Conservation (phyloP, 2,797 vertebrate genomes). For the Coreius guichenoti region DNA sequence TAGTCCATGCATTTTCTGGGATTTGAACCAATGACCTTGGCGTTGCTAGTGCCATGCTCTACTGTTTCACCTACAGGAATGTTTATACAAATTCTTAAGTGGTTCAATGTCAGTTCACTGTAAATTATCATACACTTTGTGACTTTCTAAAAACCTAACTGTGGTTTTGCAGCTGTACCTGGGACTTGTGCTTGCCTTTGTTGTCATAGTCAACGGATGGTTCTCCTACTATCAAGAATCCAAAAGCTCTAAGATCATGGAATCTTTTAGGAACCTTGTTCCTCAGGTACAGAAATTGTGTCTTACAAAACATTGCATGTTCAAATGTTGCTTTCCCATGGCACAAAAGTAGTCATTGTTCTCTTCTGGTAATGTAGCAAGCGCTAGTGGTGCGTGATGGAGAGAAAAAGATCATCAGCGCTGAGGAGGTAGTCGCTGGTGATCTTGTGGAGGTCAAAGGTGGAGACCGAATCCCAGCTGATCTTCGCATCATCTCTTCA, state of each 20-base stretch:
- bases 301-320: neutral
- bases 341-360: neutral
- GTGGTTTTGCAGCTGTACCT: conserved; percentile 82
- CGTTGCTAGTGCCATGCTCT: neutral
- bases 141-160: neutral
- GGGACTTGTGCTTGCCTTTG: conserved; percentile 85
- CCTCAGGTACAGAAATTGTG: conserved; percentile 80
- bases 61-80: neutral
- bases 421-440: conserved; percentile 89
- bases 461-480: conserved; percentile 94
- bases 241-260: conserved; percentile 92
- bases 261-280: conserved; percentile 91
- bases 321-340: neutral
- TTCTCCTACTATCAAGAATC: conserved; percentile 94
- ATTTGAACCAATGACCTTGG: neutral
- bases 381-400: conserved; percentile 92
- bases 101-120: neutral
- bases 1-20: neutral
- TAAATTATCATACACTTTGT: neutral
- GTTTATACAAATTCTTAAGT: neutral
- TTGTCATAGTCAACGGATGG: conserved; percentile 90
- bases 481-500: conserved; percentile 88
- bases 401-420: conserved; percentile 90
- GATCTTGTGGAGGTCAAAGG: conserved; percentile 96
- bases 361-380: conserved; percentile 79